Conservation (phyloP, 1,140 invertebrate species). For the Globodera rostochiensis region DNA sequence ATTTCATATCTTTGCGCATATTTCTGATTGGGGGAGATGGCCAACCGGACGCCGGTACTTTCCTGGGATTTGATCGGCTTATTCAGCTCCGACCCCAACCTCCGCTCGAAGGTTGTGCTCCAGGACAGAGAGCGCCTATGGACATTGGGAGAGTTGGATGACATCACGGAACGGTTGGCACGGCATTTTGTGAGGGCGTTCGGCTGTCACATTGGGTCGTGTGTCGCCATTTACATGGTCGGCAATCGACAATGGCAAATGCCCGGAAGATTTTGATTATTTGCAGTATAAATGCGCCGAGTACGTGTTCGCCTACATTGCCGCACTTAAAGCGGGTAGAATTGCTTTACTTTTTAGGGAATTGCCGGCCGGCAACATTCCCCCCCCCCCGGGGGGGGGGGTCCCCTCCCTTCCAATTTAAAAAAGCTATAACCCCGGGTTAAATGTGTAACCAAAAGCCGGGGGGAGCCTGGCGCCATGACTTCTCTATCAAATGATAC, state of each 20-base stretch:
- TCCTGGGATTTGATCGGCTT: too few relatives aligned
- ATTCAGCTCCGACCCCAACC: conserved; percentile 28
- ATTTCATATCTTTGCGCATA: background rate
- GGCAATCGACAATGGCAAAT: conserved; percentile 33
- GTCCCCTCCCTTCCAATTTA: too few relatives aligned
- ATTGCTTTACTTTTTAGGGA: background rate
- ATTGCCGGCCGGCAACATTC: background rate
- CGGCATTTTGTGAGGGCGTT: conserved; percentile 43
- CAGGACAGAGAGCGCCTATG: conserved; percentile 40
- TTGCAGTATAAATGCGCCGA: conserved; percentile 54
- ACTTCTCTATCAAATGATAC: too few relatives aligned
- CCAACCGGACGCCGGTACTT: too few relatives aligned
- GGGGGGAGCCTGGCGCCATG: too few relatives aligned
- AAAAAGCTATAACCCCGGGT: too few relatives aligned
- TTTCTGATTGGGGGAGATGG: too few relatives aligned
- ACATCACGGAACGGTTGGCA: conserved; percentile 47
- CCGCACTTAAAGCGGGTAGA: conserved; percentile 69
- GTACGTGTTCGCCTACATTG: conserved; percentile 67
- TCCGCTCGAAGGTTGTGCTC: conserved; percentile 44
- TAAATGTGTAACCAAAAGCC: too few relatives aligned
- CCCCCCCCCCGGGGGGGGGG: too few relatives aligned
- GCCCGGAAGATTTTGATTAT: conserved; percentile 27
- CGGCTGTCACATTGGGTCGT: conserved; percentile 42
- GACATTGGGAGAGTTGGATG: conserved; percentile 52
- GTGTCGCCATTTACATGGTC: conserved; percentile 56